phyloP scores from a whole-genome alignment of 2,113 vertebrate genomes.

The Connochaetes taurinus region DNA sequence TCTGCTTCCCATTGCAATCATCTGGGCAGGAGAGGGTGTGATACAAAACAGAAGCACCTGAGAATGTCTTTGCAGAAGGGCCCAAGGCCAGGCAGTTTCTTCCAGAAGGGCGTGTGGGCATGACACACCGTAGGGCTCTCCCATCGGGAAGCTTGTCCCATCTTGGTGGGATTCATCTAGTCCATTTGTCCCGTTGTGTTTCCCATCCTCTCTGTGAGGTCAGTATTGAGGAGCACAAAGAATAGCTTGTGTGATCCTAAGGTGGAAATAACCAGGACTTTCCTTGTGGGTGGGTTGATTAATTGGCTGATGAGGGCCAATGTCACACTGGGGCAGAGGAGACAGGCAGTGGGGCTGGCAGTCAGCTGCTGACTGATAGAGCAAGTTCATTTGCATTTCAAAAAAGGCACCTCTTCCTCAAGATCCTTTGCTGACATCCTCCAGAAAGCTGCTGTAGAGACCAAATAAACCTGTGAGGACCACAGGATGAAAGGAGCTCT shows the following conservation, averaged over 20 bases:
- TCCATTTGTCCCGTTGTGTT: neutral
- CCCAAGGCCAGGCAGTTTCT: neutral
- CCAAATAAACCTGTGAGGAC: neutral
- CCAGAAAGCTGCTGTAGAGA: neutral
- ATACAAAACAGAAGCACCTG: neutral
- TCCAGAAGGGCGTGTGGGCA: neutral
- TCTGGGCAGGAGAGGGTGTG: neutral
- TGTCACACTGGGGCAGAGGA: neutral
- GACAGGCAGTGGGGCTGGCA: neutral
- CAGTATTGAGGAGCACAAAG: neutral
- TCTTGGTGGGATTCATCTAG: neutral
- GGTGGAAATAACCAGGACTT: neutral
- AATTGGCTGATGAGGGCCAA: neutral
- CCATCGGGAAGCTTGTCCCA: neutral
- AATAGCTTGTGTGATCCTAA: neutral
- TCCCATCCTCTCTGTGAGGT: neutral
- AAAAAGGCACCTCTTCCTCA: neutral
- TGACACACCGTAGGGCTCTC: fast-evolving
- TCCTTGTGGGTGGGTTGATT: neutral
- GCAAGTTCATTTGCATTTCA: neutral
- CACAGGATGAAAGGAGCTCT: neutral
- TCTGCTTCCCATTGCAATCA: neutral
- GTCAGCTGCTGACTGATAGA: neutral
- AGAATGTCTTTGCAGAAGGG: neutral
- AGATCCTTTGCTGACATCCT: neutral